These are phyloP conservation scores for Priapulus caudatus DNA, from an alignment of 2,888 invertebrate species.

Conservation along the genomic window DNA sequence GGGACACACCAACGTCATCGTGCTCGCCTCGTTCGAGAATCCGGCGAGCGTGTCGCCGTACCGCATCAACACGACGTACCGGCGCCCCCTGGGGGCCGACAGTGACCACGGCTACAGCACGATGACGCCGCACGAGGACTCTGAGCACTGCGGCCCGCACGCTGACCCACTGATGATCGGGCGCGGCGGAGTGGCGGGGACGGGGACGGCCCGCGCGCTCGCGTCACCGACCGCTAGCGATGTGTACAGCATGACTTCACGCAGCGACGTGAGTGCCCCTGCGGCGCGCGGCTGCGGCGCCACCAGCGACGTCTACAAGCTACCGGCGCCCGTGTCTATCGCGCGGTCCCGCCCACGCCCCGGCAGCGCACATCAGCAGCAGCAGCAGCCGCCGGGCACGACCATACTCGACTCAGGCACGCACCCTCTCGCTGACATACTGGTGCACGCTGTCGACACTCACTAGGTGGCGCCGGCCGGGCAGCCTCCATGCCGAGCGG, in stretches of 20 bases:
- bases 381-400: constrained; percentile 26
- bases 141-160: constrained; percentile 43
- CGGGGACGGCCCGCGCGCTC: constrained; percentile 13
- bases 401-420: constrained; percentile 38
- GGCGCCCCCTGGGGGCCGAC: constrained; percentile 56
- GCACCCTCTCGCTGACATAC: constrained; percentile 70
- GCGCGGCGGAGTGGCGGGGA: constrained; percentile 17
- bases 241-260: constrained; percentile 16
- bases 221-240: constrained; percentile 16
- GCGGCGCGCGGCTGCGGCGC: constrained; percentile 25
- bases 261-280: constrained; percentile 17
- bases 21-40: constrained; percentile 40
- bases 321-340: constrained; percentile 19
- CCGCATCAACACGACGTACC: constrained; percentile 65
- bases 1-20: constrained; percentile 15
- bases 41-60: constrained; percentile 72
- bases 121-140: constrained; percentile 82
- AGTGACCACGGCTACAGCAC: constrained; percentile 93
- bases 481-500: no score
- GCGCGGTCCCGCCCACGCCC: constrained; percentile 2
- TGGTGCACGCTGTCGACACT: constrained; percentile 73
- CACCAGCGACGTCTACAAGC: constrained; percentile 36
- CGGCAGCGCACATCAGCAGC: constrained; percentile 16
- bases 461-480: no score
- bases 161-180: constrained; percentile 20